phyloP scores from a whole-genome alignment of 2,113 vertebrate species.

The Cyrtonyx montezumae region DNA sequence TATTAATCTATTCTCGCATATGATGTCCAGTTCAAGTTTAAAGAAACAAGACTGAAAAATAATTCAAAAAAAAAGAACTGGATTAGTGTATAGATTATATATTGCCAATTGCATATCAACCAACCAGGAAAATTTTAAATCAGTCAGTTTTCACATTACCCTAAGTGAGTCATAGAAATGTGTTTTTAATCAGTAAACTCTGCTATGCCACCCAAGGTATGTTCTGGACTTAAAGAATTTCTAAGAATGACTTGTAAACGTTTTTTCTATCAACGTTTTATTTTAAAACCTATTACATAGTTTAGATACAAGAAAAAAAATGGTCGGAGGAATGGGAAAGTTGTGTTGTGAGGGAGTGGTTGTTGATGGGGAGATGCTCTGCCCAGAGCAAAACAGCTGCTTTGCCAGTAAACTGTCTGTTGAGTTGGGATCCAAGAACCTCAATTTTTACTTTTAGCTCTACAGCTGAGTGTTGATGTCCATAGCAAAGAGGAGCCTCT shows the following conservation, averaged over 20 bases:
- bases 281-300: not conserved
- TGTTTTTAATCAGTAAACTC: not conserved
- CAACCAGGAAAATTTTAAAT: not conserved
- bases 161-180: not conserved
- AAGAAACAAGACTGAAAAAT: not conserved
- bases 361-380: not conserved
- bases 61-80: not conserved
- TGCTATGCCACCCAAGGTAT: not conserved
- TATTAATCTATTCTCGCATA: not conserved
- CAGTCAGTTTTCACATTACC: not conserved
- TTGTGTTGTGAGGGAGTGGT: too few relatives aligned
- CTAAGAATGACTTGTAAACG: not conserved
- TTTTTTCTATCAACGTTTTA: not conserved
- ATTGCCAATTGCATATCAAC: not conserved
- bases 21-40: fast-evolving
- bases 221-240: not conserved
- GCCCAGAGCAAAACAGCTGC: fast-evolving
- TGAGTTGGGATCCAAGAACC: not conserved
- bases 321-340: not conserved
- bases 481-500: not conserved
- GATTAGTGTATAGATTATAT: not conserved
- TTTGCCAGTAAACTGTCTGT: not conserved
- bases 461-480: not conserved
- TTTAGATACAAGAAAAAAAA: not conserved
- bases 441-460: not conserved